Evolutionary conservation across 2,888 invertebrate species (phyloP).

Genomic region (Drosophila neutralis): DNA sequence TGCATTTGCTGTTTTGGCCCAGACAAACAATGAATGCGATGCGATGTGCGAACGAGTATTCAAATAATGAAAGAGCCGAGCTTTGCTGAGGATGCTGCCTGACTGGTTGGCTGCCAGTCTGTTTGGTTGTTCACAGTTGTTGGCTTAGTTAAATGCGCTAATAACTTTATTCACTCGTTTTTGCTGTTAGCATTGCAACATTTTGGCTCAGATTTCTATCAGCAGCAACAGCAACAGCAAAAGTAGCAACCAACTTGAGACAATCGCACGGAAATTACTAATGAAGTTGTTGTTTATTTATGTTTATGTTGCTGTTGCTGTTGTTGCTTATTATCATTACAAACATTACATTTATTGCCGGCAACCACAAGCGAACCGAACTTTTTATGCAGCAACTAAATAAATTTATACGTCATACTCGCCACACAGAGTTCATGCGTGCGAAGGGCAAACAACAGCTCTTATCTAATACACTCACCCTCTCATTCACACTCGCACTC

Average conservation of each 20-base stretch:
- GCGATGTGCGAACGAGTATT: conserved; percentile 31
- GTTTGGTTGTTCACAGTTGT: conserved; percentile 48
- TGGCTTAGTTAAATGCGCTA: conserved; percentile 78
- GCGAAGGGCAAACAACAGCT: conserved; percentile 68
- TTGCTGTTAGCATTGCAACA: conserved; percentile 67
- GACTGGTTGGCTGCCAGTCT: not conserved
- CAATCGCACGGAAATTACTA: conserved; percentile 80
- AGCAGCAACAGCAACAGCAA: conserved; percentile 21
- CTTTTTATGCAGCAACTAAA: conserved; percentile 56
- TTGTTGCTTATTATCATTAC: conserved; percentile 43
- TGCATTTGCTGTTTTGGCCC: conserved; percentile 69
- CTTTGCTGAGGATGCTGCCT: conserved; percentile 48
- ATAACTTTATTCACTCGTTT: conserved; percentile 78
- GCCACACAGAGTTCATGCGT: conserved; percentile 66
- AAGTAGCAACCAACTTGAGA: conserved; percentile 46
- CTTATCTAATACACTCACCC: conserved; percentile 55
- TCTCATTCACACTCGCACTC: conserved; percentile 14
- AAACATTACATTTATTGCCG: conserved; percentile 61
- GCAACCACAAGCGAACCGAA: conserved; percentile 21
- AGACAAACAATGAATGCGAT: conserved; percentile 61
- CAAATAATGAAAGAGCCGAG: conserved; percentile 41
- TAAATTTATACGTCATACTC: conserved; percentile 50
- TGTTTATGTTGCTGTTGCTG: conserved; percentile 24
- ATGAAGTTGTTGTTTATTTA: conserved; percentile 66
- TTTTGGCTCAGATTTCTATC: conserved; percentile 74